These are phyloP conservation scores for Neuroterus valhalla DNA, from an alignment of 1,140 invertebrate species.

Conservation along the genomic window DNA sequence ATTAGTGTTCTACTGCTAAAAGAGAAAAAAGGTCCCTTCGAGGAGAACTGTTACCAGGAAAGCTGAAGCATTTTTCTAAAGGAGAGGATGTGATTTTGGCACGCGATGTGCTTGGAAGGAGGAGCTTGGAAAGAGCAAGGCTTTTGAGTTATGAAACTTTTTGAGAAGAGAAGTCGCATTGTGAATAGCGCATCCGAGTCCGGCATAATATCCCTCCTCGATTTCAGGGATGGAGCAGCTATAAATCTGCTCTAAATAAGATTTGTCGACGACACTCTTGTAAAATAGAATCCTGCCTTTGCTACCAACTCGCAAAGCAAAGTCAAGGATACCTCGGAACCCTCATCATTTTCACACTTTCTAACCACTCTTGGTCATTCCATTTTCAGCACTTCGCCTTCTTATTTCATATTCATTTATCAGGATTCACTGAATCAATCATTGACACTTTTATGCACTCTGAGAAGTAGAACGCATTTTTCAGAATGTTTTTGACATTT, in stretches of 20 bases:
- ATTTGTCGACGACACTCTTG: slow-evolving; percentile 64
- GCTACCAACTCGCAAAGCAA: background rate
- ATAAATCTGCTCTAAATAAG: slow-evolving; percentile 70
- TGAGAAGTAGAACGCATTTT: slow-evolving; percentile 6
- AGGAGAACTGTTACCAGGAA: background rate
- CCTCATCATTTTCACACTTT: background rate
- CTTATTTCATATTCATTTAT: slow-evolving; percentile 23
- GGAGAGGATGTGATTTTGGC: slow-evolving; percentile 62
- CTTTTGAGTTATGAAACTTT: slow-evolving; percentile 71
- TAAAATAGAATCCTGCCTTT: slow-evolving; percentile 56
- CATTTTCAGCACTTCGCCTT: background rate
- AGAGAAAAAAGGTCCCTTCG: background rate
- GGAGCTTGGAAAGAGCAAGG: slow-evolving; percentile 65
- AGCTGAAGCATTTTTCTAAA: slow-evolving; percentile 51
- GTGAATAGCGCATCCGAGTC: slow-evolving; percentile 66
- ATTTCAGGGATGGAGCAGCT: slow-evolving; percentile 57
- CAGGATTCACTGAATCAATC: slow-evolving; percentile 24
- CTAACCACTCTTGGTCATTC: background rate
- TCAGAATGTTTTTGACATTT: slow-evolving; percentile 6
- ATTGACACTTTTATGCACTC: slow-evolving; percentile 3
- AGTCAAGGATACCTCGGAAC: background rate
- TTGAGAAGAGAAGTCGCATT: slow-evolving; percentile 68
- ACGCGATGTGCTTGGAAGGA: slow-evolving; percentile 63
- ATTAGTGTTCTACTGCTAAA: slow-evolving; percentile 2
- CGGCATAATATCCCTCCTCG: slow-evolving; percentile 66